Base-by-base conservation (phyloP, 2,113 vertebrate species). In the Malurus alboscapulatus region DNA sequence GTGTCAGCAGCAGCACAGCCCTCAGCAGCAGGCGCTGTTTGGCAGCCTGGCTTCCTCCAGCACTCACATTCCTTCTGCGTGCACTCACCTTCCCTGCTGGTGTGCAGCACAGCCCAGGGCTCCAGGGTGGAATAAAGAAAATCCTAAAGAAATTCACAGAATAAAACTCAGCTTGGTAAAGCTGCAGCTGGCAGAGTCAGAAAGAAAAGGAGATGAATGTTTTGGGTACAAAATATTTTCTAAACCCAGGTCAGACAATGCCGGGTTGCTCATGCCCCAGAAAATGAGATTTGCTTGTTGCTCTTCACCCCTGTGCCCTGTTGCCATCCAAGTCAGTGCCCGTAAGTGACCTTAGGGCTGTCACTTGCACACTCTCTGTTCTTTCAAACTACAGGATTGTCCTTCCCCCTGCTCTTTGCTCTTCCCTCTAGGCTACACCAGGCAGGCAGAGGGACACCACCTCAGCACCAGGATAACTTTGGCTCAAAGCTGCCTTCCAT, bases 81-180 rank as follows among this genome's bases (percentile, higher is more conserved):
- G 82, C 67, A 55, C 75, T 95, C 82, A 89, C 65, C 89, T 89
- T 96, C 84, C 81, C 55, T 1, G 1, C 36, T 78, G 47, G 5
- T 77, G 55, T 24, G 14, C 54, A 45, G 2, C n/a, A n/a, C n/a
- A n/a, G n/a, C 53, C 21, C 25, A 0, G 3, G 67, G 21, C 26
- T 85, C 67, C 0, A 0, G 44, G 38, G 5, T 45, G 19, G 21
- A 55, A 58, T 3, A 55, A 19, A 30, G 47, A 77, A 84, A 83
- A 48, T 38, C 29, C 8, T 16, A 8, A 75, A 62, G 50, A 82
- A 67, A 67, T 34, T 44, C 0, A 18, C 9, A 21, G 34, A 29
- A 26, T 18, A 79, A 90, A 90, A 5, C 2, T 14, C 22, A 29
- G 29, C 13, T 15, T 27, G 32, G 7, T 54, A 53, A 92, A 76